Evolutionary conservation across 2,113 vertebrate species (phyloP), one percentile per base, ranked within the genome.

Genomic region (Siphamia tubifer): DNA sequence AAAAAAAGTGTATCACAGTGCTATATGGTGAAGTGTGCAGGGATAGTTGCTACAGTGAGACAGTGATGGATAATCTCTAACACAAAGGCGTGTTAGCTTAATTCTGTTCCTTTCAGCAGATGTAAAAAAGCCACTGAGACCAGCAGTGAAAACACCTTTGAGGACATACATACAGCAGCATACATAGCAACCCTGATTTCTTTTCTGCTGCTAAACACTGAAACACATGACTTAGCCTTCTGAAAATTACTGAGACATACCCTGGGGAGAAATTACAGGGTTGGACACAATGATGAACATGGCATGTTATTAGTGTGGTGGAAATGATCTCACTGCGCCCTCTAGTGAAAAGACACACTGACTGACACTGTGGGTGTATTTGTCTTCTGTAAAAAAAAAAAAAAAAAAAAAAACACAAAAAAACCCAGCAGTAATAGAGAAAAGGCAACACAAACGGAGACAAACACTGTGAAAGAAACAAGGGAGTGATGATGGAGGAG

Each of bases 311-410:
- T 25, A 5, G 31, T 2, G 2, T 13, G 8, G 6, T 42, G 13
- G n/a, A 15, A 4, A 12, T 35, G 16, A 36, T 31, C 13, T 28
- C n/a, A 69, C 49, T 40, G 39, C 19, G 25, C 69, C 73, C 77
- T 66, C 79, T 78, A 43, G 64, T 60, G 78, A 34, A 23, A 17
- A 30, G 17, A 35, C 1, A 4, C 6, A 25, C 20, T 35, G 6
- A 27, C 6, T 38, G 17, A 51, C 28, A 25, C 15, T 15, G 9
- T 17, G 8, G 11, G 0, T 51, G 15, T 4, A 28, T 28, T 48
- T 30, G 10, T n/a, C n/a, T n/a, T n/a, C n/a, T n/a, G n/a, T n/a
- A n/a, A n/a, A n/a, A n/a, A n/a, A n/a, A n/a, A n/a, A n/a, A n/a
- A n/a, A n/a, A n/a, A n/a, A n/a, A n/a, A n/a, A n/a, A n/a, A n/a